Evolutionary conservation across 2,888 invertebrate species (phyloP).

Genomic region (Diarsia dahlii): DNA sequence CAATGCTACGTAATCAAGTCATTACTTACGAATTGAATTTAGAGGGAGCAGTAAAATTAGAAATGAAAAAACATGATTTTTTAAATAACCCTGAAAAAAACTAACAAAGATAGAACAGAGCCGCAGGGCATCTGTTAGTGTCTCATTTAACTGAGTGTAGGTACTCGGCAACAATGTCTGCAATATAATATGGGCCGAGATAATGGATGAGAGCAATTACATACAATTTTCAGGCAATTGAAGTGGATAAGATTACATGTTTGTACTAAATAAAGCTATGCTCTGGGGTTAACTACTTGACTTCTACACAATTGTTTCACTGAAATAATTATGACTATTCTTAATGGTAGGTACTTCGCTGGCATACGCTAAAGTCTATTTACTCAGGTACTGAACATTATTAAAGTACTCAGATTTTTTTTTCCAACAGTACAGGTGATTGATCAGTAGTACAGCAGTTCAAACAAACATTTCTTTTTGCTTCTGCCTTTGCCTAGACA

Average conservation of each 20-base stretch:
- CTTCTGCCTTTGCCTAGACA: too few relatives aligned
- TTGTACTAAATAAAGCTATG: constrained; percentile 15
- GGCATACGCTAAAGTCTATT: not conserved
- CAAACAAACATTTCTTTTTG: too few relatives aligned
- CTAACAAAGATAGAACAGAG: not conserved
- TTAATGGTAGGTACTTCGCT: not conserved
- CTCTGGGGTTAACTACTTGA: not conserved
- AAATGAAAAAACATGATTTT: not conserved
- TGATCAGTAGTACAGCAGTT: too few relatives aligned
- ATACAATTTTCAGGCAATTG: constrained; percentile 44
- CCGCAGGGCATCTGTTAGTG: not conserved
- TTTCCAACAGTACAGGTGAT: too few relatives aligned
- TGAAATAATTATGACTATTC: constrained; percentile 12
- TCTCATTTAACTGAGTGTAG: constrained; percentile 5
- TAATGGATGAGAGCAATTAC: constrained; percentile 25
- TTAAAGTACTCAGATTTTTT: not conserved
- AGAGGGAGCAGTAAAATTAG: not conserved
- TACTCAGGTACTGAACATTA: not conserved
- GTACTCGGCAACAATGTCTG: constrained; percentile 29
- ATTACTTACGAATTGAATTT: not conserved
- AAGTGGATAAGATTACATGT: constrained; percentile 47
- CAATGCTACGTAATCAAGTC: too few relatives aligned
- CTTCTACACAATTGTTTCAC: not conserved
- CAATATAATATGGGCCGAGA: constrained; percentile 18
- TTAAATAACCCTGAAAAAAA: not conserved